These are phyloP conservation scores for Bufo gargarizans DNA, from an alignment of 2,113 vertebrate species.

Conservation along the genomic window DNA sequence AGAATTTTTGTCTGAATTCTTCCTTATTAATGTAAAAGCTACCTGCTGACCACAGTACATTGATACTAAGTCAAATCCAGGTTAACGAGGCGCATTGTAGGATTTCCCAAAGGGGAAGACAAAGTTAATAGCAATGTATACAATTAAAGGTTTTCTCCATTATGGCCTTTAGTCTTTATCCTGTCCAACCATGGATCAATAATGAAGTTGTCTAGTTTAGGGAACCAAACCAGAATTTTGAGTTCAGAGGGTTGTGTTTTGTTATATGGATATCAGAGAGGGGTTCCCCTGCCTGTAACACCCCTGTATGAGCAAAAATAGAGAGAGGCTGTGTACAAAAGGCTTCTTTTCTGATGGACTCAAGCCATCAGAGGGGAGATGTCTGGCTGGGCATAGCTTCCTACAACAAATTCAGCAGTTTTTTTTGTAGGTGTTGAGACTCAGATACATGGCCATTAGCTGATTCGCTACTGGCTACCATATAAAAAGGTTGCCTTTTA, in stretches of 20 bases:
- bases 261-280: too few relatives aligned
- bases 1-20: background rate
- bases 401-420: too few relatives aligned
- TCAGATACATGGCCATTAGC: background rate
- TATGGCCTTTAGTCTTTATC: background rate
- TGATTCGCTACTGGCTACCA: background rate
- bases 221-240: background rate
- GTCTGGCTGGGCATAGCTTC: too few relatives aligned
- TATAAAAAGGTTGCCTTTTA: background rate
- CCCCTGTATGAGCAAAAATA: background rate
- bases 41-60: conserved; percentile 7
- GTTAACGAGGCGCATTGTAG: background rate
- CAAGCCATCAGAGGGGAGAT: too few relatives aligned
- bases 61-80: background rate
- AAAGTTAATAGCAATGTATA: background rate
- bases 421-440: too few relatives aligned
- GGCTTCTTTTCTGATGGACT: too few relatives aligned
- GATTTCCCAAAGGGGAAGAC: background rate
- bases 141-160: background rate
- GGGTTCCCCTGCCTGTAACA: background rate
- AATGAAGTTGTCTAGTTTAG: background rate
- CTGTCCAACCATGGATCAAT: background rate
- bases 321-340: too few relatives aligned
- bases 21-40: conserved; percentile 30
- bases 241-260: background rate